Base-by-base conservation (phyloP, 2,888 invertebrate species). In the Cerceris rybyensis region DNA sequence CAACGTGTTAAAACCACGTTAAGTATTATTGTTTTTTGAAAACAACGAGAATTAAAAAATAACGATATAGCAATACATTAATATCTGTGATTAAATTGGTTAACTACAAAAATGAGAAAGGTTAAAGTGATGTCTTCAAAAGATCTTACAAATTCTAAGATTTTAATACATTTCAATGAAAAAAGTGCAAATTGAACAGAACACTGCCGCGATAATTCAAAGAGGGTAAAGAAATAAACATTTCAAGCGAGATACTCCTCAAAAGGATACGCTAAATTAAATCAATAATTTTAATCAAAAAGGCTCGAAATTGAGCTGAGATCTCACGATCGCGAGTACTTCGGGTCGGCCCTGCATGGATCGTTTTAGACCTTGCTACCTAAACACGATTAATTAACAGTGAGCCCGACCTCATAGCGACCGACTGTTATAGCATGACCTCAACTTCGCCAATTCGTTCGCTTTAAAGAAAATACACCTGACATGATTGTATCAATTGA, bases 301-400 rank as follows among this genome's bases (percentile, higher is more conserved):
- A 16, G 46, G 13, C 14, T 28, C 46, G 54, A 58, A 39, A 71
- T 61, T 61, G 54, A 72, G 66, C 52, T 50, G 43, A 74, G 70
- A 78, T 75, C 71, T 80, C 74, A 80, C 76, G 85, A 87, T 88
- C 85, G 86, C 87, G 87, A 85, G 88, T 90, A 90, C 88, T 90
- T 89, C 88, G 90, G 90, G 90, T 91, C 90, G 91, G 91, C 89
- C 91, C 91, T 91, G 91, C 91, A 91, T 91, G 91, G 91, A 91
- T 91, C 88, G 86, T 88, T 87, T 76, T 68, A 72, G 59, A 74
- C 67, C 54, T 70, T 63, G 68, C 59, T 68, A 71, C 64, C 74
- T 81, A 75, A 9, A 63, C 70, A 75, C 63, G 73, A 82, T 76
- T 63, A 80, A 78, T 71, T 54, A 59, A 73, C 64, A 77, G 76